Evolutionary conservation across 1,140 invertebrate genomes (phyloP).

Genomic region (Oncopeltus fasciatus): DNA sequence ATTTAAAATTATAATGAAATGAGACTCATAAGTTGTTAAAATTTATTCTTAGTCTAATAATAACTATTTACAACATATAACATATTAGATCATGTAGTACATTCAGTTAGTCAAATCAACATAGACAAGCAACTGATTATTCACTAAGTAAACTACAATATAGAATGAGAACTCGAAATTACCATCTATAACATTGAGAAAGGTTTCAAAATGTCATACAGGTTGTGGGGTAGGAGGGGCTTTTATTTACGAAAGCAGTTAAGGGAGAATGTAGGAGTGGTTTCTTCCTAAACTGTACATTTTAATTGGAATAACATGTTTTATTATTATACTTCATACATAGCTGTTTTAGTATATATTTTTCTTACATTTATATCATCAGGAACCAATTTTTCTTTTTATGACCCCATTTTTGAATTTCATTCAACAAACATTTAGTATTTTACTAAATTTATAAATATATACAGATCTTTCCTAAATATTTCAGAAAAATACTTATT

Average conservation of each 20-base stretch:
- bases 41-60: constrained; percentile 4
- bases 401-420: too few relatives aligned
- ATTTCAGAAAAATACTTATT: too few relatives aligned
- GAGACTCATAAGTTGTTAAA: background rate
- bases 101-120: constrained; percentile 10
- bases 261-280: background rate
- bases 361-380: background rate
- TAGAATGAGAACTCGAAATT: constrained; percentile 6
- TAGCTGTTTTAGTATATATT: background rate
- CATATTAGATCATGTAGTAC: background rate
- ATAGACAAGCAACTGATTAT: constrained; percentile 16
- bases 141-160: constrained; percentile 7
- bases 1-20: too few relatives aligned
- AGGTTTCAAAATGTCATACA: constrained; percentile 12
- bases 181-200: constrained; percentile 12
- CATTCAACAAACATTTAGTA: too few relatives aligned
- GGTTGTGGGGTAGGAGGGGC: background rate
- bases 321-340: background rate
- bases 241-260: background rate
- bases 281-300: background rate
- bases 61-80: constrained; percentile 18
- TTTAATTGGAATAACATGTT: background rate
- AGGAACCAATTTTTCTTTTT: too few relatives aligned
- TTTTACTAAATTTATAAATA: too few relatives aligned
- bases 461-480: too few relatives aligned